These are phyloP conservation scores for Papilio glaucus DNA, from an alignment of 1,140 invertebrate species.

Conservation along the genomic window DNA sequence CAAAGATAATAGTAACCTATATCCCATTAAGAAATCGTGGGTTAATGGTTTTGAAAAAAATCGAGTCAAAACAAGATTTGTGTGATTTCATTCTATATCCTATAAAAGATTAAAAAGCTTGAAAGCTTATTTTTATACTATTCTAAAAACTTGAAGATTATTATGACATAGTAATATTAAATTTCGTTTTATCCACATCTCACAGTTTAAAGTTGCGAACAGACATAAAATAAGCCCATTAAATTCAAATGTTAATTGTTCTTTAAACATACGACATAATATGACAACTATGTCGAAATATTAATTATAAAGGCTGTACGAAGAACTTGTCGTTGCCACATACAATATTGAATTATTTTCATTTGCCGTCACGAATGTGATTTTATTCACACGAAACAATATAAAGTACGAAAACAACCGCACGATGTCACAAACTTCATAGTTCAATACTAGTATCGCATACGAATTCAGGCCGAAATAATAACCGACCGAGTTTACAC, in stretches of 20 bases:
- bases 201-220: neutral
- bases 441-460: neutral
- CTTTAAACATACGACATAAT: conserved; percentile 8
- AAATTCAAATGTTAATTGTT: conserved; percentile 21
- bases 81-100: neutral
- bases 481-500: conserved; percentile 19
- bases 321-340: neutral
- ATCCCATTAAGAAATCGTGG: too few relatives aligned
- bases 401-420: neutral
- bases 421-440: conserved; percentile 7
- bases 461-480: conserved; percentile 17
- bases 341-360: conserved; percentile 7
- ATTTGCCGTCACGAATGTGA: neutral
- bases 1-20: too few relatives aligned
- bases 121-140: neutral
- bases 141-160: neutral
- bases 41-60: too few relatives aligned
- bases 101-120: neutral
- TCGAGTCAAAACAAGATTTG: too few relatives aligned
- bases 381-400: conserved; percentile 16
- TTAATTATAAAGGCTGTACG: conserved; percentile 2
- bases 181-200: neutral
- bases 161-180: neutral
- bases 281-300: conserved; percentile 15
- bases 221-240: conserved; percentile 13